Base-by-base conservation (phyloP, 1,140 invertebrate species). In the Brachionus asplanchnoidis region DNA sequence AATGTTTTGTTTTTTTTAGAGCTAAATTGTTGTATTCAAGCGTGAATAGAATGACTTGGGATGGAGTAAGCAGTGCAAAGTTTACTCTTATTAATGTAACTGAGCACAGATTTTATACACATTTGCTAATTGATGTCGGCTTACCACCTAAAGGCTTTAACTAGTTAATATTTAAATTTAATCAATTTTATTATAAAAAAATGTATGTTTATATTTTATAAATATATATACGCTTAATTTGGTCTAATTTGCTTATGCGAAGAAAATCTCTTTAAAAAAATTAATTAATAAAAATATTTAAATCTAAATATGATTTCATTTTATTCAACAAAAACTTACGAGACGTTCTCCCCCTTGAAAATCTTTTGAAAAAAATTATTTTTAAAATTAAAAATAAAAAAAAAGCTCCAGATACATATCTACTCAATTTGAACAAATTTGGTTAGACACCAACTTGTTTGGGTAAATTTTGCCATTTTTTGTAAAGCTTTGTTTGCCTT, bases 51-150 rank as follows among this genome's bases (percentile, higher is more conserved):
- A 91, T 89, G 85, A 87, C 88, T 42, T 87, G 90, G 77, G 91
- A 92, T 86, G 91, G 91, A 2, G 87, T 92, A 36, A 92, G 91
- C 85, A 91, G 90, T 46, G 87, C 90, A 3, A 86, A 88, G 42
- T 92, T 91, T 86, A 86, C 86, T 28, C 83, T 91, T 11, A 60
- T 90, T n/a, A 86, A 86, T 28, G 86, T 88, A 9, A 86, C 86
- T 46, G 77, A 88, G 17, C 86, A 87, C 40, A 87, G 86, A 6
- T 86, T 91, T 1, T 91, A 89, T 86, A 92, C 91, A 5, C 88
- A 90, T 84, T 87, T 92, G 17, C 86, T 91, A 26, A 88, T 91
- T 1, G 90, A 91, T 85, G 89, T 92, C 12, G 91, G 91, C 1
- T 86, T 87, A 32, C 90, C 90, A 14, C 89, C 89, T 1, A 70